Evolutionary conservation across 2,797 vertebrate species (phyloP).

Genomic region (Diceros bicornis): DNA sequence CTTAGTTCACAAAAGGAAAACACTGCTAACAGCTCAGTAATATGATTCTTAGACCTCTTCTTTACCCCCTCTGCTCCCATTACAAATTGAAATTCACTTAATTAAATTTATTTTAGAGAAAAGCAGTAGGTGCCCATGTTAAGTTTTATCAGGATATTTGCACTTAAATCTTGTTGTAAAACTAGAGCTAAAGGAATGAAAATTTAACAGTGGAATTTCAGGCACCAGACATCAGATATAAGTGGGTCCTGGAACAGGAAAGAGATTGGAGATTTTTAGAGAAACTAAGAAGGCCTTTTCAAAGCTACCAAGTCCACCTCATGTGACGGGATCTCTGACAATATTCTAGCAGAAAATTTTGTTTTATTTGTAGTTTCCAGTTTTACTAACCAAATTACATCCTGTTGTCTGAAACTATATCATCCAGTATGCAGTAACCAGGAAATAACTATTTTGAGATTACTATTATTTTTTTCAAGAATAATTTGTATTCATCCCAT

Average conservation of each 20-base stretch:
- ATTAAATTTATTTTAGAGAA: neutral
- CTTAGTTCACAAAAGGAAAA: neutral
- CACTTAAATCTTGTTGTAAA: neutral
- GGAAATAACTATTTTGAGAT: neutral
- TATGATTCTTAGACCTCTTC: neutral
- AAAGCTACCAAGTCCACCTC: neutral
- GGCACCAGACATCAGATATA: neutral
- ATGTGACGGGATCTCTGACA: neutral
- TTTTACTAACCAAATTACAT: neutral
- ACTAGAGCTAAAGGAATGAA: neutral
- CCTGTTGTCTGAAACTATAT: neutral
- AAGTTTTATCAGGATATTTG: neutral
- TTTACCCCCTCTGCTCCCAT: neutral
- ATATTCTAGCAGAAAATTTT: neutral
- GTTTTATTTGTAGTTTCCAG: neutral
- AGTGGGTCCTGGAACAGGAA: neutral
- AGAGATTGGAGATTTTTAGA: neutral
- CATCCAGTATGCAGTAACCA: neutral
- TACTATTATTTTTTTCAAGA: neutral
- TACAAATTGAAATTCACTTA: neutral
- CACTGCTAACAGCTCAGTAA: neutral
- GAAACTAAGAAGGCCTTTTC: neutral
- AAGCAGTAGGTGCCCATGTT: neutral
- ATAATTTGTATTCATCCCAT: neutral
- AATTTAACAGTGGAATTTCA: neutral